Percentiles rank a stretch among this genome's conserved stretches.
Evolutionary conservation across 2,113 vertebrate species (phyloP).

Genomic region (Phaethon lepturus): DNA sequence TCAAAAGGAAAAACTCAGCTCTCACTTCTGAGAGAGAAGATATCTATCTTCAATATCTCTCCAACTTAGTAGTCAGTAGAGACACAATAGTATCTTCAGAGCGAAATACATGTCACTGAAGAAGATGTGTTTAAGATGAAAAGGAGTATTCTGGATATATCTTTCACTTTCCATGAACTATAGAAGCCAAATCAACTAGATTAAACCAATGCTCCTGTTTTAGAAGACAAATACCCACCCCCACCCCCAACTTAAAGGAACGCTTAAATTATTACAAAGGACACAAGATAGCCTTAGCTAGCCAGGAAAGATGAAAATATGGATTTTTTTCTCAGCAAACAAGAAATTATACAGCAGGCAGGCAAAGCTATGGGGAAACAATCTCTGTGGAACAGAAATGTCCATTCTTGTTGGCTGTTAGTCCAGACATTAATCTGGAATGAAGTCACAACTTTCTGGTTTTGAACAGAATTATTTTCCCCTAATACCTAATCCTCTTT

Average conservation of each 20-base stretch:
- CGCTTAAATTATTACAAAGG: background rate
- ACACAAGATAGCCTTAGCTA: background rate
- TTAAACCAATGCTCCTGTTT: background rate
- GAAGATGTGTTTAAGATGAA: background rate
- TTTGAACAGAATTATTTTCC: background rate
- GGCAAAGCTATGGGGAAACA: background rate
- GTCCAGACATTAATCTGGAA: background rate
- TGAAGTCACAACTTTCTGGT: background rate
- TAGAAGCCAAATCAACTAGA: background rate
- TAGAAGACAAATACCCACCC: background rate
- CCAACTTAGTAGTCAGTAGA: background rate
- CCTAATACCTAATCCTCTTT: background rate
- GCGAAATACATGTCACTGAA: background rate
- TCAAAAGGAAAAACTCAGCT: background rate
- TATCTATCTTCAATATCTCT: background rate
- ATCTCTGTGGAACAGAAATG: background rate
- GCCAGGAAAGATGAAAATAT: background rate
- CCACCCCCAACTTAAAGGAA: background rate
- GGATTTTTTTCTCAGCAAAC: background rate
- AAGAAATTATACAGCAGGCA: background rate
- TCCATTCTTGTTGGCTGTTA: background rate
- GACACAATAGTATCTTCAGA: background rate
- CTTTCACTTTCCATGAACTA: background rate
- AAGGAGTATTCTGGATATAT: background rate
- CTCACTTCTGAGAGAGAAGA: background rate